A percentile compares a stretch with the other conserved stretches of the same genome.
Evolutionary conservation across 2,113 vertebrate genomes (phyloP).

Genomic region (Gnathonemus longibarbis): DNA sequence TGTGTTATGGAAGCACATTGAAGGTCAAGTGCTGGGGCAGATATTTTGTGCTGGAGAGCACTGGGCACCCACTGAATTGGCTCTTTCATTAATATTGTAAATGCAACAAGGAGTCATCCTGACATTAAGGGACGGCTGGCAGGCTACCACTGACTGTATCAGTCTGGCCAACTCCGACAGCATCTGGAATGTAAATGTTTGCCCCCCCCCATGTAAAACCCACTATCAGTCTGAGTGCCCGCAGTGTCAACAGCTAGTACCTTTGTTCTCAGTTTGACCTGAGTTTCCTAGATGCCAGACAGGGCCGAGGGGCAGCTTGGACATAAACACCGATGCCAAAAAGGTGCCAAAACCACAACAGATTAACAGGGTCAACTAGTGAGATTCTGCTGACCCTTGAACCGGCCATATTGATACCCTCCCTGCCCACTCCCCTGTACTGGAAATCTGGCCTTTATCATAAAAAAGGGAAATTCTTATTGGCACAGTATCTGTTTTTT

Average conservation of each 20-base stretch:
- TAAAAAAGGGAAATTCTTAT: background rate
- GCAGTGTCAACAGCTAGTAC: background rate
- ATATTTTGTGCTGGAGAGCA: background rate
- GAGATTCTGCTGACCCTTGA: background rate
- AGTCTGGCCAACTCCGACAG: conserved; percentile 5
- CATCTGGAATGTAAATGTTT: conserved; percentile 11
- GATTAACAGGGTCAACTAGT: background rate
- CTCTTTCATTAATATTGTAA: conserved; percentile 4
- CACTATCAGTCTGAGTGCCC: background rate
- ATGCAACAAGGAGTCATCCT: conserved; percentile 7
- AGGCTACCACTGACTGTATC: background rate
- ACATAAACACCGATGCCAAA: background rate
- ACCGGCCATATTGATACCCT: background rate
- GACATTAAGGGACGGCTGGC: conserved; percentile 15
- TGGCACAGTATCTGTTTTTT: background rate
- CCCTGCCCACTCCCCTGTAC: background rate
- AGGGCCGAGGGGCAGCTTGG: background rate
- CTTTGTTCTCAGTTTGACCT: background rate
- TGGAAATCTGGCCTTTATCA: background rate
- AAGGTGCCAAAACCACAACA: background rate
- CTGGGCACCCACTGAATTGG: background rate
- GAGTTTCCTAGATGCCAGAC: background rate
- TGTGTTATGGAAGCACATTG: background rate
- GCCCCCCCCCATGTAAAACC: background rate
- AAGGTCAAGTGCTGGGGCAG: background rate